Base-by-base conservation (phyloP, 2,888 invertebrate species). In the Trachelus iudaicus region DNA sequence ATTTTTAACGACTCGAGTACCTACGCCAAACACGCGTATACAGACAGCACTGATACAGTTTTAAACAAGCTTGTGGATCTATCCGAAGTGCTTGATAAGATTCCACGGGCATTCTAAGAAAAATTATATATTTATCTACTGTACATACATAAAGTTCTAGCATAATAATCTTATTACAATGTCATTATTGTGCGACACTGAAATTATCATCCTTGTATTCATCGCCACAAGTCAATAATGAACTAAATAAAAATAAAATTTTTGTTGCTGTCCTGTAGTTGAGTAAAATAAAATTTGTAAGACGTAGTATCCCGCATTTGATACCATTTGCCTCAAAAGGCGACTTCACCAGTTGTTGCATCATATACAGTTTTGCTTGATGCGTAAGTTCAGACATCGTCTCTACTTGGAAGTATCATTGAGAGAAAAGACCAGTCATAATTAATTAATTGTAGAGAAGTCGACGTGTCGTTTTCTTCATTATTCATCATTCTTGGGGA, bases 361-460 rank as follows among this genome's bases (percentile, higher is more conserved):
- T 56, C 56, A 56, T 56, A 56, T 56, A 56, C 9, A 56, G 23
- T 56, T 56, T 56, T 23, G 56, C 23, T 56, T 6, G 6, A 56
- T 9, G 23, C 56, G 56, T 56, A 56, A 56, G 23, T 23, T 56
- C 56, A 56, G 9, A 71, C 34, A 9, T 71, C 78, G 68, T 83
- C 82, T 73, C 80, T 81, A 78, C 86, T 88, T 0, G 90, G 88
- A 69, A 90, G 81, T 83, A 91, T 84, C 13, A 83, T 84, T 1
- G 86, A 84, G 40, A 91, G 79, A 73, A 89, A 90, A 31, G 81
- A 83, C 90, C 91, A 91, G 79, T 90, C 83, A 34, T 87, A 85
- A 76, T 81, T 82, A 30, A 78, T 75, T 11, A 90, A 79, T 73
- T 84, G 68, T 1, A 15, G 34, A 12, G 69, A 73, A 71, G 13